Percentiles rank a stretch among this genome's conserved stretches.
Conservation (phyloP, 2,888 invertebrate species). For the Amiota communis region DNA sequence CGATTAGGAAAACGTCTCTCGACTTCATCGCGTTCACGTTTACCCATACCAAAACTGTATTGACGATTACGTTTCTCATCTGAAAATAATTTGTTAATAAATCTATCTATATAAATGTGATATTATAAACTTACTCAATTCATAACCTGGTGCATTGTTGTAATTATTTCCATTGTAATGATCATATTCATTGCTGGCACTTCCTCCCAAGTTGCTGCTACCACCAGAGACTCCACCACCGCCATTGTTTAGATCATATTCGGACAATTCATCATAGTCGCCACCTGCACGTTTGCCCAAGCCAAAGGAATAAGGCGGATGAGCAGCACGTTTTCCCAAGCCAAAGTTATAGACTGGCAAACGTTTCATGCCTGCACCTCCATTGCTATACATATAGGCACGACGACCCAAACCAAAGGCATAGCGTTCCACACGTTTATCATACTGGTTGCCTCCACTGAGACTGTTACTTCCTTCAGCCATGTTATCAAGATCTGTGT, state of each 20-base stretch:
- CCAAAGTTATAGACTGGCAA: conserved; percentile 73
- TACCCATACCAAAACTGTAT: conserved; percentile 81
- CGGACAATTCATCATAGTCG: conserved; percentile 65
- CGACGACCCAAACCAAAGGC: conserved; percentile 83
- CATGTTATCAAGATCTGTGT: neutral
- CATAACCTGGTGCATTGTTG: conserved; percentile 28
- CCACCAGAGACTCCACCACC: neutral
- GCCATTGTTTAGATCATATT: conserved; percentile 24
- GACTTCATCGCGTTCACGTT: conserved; percentile 72
- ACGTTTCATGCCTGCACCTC: conserved; percentile 71
- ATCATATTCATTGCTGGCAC: conserved; percentile 27
- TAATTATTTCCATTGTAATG: conserved; percentile 16
- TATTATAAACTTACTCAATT: neutral
- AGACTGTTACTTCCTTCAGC: conserved; percentile 48
- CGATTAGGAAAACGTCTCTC: conserved; percentile 60
- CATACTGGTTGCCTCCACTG: conserved; percentile 51
- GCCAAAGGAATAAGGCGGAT: conserved; percentile 71
- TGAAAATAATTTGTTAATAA: no score
- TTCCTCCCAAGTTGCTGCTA: conserved; percentile 30
- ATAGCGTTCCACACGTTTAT: conserved; percentile 79
- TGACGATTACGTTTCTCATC: conserved; percentile 76
- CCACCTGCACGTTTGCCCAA: conserved; percentile 66
- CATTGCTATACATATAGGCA: conserved; percentile 72
- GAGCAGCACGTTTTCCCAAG: conserved; percentile 69
- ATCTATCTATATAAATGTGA: no score